A percentile compares a stretch with the other conserved stretches of the same genome.
These are phyloP conservation scores for Scolopax bukidnonensis DNA, from an alignment of 2,797 vertebrate genomes.

Conservation along the genomic window DNA sequence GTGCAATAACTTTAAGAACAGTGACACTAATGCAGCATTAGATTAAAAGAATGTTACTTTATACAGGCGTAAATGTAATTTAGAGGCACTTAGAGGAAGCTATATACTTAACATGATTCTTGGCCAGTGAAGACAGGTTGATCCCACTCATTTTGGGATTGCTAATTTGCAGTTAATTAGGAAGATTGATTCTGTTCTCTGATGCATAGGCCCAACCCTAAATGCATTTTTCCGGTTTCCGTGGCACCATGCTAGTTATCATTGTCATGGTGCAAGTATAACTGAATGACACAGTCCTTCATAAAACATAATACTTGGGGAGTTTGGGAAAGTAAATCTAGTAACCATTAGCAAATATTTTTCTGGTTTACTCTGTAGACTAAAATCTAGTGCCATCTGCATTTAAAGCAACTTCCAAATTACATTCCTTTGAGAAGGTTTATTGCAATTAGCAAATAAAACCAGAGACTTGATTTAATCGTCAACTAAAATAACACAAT, in stretches of 20 bases:
- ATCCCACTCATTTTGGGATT: constrained; percentile 95
- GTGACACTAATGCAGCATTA: constrained; percentile 83
- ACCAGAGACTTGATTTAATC: constrained; percentile 37
- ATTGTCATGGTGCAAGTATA: constrained; percentile 63
- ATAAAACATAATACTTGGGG: constrained; percentile 40
- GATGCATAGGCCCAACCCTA: constrained; percentile 87
- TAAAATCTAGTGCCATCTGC: constrained; percentile 36
- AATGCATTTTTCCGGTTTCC: constrained; percentile 88
- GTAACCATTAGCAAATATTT: constrained; percentile 48
- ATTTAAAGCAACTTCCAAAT: constrained; percentile 66
- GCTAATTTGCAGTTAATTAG: constrained; percentile 98
- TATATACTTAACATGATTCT: constrained; percentile 80
- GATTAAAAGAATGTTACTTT: constrained; percentile 84
- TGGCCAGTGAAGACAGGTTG: constrained; percentile 88
- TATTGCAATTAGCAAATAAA: constrained; percentile 59
- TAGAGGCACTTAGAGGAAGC: constrained; percentile 81
- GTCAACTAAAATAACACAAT: constrained; percentile 43
- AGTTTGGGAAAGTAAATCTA: constrained; percentile 60
- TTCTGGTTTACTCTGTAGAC: constrained; percentile 38
- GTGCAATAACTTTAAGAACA: constrained; percentile 77
- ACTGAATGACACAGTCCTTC: constrained; percentile 54
- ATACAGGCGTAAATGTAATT: constrained; percentile 81
- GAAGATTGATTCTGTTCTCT: constrained; percentile 91
- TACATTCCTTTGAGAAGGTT: constrained; percentile 58
- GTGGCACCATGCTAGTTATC: constrained; percentile 82